Base-by-base conservation (phyloP, 2,888 invertebrate genomes). In the Acanthosepion esculentum region DNA sequence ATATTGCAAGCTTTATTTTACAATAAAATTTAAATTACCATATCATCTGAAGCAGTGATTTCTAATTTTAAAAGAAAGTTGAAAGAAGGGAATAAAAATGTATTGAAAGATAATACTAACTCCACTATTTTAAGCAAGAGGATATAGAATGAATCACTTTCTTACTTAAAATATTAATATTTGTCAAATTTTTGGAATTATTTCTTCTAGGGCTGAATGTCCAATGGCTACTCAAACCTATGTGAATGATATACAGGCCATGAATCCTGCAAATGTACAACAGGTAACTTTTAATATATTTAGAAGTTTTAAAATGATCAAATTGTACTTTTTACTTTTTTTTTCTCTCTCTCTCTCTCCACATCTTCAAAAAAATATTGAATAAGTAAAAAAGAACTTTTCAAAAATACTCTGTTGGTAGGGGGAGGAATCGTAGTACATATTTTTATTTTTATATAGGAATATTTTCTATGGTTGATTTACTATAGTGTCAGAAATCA, bases 221-320 rank as follows among this genome's bases (percentile, higher is more conserved):
- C 94, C 95, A 95, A 97, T 97, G 97, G 97, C 97, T 96, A 97
- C 97, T 95, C 97, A 97, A 96, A 97, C 97, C 92, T 97, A 96
- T 96, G 97, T 97, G 94, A 97, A 97, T 95, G 97, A 97, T 95
- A 96, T 97, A 95, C 97, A 97, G 96, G 97, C 97, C 95, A 97
- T 97, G 96, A 97, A 97, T 96, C 96, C 97, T 92, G 96, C 96
- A 94, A 96, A 96, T 78, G 94, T 94, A 23, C 55, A 48, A 59
- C 92, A 94, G 94, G 94, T 91, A 92, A 92, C 8, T 92, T 55
- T 55, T 50, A 3, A 1, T 64, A 64, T 29, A 26, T 64, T 26
- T 26, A 26, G 8, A 26, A 53, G 26, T 23, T 8, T 8, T 29
- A 26, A 26, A 64, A 64, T 64, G 15, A 15, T 53, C 53, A 53